These are phyloP conservation scores for Strigamia crassipes DNA, from an alignment of 2,888 invertebrate species.

Conservation along the genomic window DNA sequence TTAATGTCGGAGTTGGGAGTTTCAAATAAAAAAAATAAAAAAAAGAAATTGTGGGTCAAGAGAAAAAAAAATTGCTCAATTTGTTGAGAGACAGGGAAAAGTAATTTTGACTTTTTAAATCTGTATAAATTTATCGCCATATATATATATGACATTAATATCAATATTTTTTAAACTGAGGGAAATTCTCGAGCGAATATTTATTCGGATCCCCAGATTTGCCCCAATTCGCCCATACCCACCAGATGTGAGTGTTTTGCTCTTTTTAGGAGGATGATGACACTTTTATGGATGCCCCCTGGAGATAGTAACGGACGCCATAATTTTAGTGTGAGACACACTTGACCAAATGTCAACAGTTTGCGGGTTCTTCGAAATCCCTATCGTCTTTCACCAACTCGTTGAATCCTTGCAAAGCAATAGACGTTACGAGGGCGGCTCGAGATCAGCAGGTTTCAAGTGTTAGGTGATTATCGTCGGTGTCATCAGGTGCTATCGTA, in stretches of 20 bases:
- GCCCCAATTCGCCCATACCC: neutral
- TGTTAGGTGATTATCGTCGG: conserved; percentile 27
- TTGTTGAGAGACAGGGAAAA: neutral
- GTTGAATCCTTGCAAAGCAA: neutral
- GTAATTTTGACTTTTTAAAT: neutral
- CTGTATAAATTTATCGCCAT: neutral
- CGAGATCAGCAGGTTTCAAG: neutral
- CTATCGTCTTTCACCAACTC: conserved; percentile 18
- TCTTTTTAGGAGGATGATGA: neutral
- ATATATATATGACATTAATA: neutral
- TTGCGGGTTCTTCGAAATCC: conserved; percentile 13
- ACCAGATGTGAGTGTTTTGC: neutral
- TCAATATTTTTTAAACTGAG: neutral
- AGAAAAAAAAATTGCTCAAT: conserved; percentile 28
- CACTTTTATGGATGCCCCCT: conserved; percentile 39
- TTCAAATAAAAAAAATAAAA: conserved; percentile 28
- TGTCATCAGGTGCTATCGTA: conserved; percentile 33
- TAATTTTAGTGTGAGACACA: neutral
- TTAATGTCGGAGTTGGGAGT: neutral
- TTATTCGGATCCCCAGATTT: neutral
- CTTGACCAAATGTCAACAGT: conserved; percentile 29
- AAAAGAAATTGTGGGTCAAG: conserved; percentile 21
- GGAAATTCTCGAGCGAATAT: neutral
- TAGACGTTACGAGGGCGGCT: neutral
- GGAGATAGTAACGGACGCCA: conserved; percentile 36